Evolutionary conservation across 2,113 vertebrate species (phyloP).

Genomic region (Syngnathus scovelli): DNA sequence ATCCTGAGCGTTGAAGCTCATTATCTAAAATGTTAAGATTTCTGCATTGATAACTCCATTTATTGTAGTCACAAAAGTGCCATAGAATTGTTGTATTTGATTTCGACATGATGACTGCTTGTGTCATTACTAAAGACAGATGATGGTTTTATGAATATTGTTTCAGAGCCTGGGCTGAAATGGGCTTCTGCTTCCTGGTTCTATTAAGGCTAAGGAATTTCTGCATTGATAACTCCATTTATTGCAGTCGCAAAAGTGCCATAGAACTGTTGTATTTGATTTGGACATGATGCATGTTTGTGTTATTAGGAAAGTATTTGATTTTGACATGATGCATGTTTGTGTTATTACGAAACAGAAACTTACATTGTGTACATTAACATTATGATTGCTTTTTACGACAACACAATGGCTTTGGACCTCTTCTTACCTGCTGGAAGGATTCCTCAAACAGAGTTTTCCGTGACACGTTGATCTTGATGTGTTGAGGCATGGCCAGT

Average conservation of each 20-base stretch:
- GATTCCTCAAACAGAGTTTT: constrained; percentile 98
- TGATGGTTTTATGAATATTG: neutral
- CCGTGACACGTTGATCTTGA: constrained; percentile 91
- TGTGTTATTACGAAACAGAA: neutral
- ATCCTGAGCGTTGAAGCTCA: constrained; percentile 95
- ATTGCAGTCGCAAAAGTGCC: neutral
- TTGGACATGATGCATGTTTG: too few relatives aligned
- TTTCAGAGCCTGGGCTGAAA: neutral
- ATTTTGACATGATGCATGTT: neutral
- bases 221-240: neutral
- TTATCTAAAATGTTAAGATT: constrained; percentile 74
- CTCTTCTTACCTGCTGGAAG: constrained; percentile 85
- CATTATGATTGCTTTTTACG: neutral
- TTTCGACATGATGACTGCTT: neutral
- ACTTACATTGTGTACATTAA: neutral
- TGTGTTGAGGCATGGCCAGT: constrained; percentile 92
- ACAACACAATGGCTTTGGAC: neutral
- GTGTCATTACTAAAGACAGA: neutral
- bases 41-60: neutral
- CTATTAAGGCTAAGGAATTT: neutral
- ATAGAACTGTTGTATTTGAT: neutral
- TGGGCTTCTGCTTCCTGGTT: neutral
- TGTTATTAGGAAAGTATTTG: too few relatives aligned
- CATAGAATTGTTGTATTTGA: neutral
- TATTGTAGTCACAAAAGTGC: neutral